A percentile compares a stretch with the other conserved stretches of the same genome.
Evolutionary conservation across 64 coral and sea anemone genomes (phyloP).

Genomic region (Hydrozoanthus tunicans): DNA sequence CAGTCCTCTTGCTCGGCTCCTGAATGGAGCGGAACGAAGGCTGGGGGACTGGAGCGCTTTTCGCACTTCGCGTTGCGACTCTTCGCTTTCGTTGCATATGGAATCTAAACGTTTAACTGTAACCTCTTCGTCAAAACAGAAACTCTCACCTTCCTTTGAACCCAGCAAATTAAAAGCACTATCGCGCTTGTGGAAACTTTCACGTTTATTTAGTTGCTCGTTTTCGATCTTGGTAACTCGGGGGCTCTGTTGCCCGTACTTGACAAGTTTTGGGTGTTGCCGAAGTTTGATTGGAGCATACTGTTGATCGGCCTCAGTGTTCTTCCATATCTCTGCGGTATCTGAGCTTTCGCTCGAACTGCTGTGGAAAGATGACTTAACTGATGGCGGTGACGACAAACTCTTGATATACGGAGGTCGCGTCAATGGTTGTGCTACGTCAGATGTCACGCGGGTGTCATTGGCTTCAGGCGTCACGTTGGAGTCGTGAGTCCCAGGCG

Average conservation of each 20-base stretch:
- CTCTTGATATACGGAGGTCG: slow-evolving; percentile 14
- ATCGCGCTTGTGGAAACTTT: background rate
- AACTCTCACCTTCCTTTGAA: background rate
- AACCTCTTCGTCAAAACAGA: background rate
- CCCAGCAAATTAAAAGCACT: slow-evolving; percentile 5
- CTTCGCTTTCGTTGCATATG: slow-evolving; percentile 44
- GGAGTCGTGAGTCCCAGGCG: background rate
- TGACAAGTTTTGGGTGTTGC: background rate
- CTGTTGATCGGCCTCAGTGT: slow-evolving; percentile 5
- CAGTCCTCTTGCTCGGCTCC: slow-evolving; percentile 7
- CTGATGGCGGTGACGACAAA: background rate
- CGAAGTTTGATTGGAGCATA: background rate
- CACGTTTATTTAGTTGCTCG: background rate
- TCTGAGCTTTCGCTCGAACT: background rate
- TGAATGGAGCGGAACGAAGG: slow-evolving; percentile 18
- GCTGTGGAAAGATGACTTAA: background rate
- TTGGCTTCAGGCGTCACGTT: background rate
- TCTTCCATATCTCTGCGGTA: background rate
- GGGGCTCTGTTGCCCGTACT: background rate
- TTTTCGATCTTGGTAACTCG: background rate
- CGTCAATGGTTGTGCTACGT: background rate
- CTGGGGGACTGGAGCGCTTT: slow-evolving; percentile 29
- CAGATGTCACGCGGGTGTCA: background rate
- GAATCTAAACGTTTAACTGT: background rate
- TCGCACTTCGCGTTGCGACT: background rate